Base-by-base conservation (phyloP, 2,888 invertebrate species). In the Drosophila emarginata region DNA sequence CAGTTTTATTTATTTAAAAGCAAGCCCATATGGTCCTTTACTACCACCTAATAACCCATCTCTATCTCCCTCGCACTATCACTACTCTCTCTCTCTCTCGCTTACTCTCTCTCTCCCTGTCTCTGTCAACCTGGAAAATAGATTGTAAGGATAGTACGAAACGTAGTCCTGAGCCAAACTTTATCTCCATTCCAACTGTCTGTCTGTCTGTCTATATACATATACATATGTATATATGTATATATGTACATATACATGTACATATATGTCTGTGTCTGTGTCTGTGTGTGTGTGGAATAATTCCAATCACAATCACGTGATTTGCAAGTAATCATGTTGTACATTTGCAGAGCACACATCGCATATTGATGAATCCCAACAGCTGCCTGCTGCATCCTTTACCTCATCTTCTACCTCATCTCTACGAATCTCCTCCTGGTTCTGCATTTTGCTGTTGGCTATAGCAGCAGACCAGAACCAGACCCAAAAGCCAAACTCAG, bases 291-390 rank as follows among this genome's bases (percentile, higher is more conserved):
- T 74, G 66, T 59, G 78, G 71, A 73, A 80, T 87, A 87, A 82
- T 85, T 69, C 80, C 76, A 76, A 76, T 72, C 79, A 81, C 77
- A 87, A 82, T 85, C 86, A 85, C 76, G 78, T 87, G 87, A 84
- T 84, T 84, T 84, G 87, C 84, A 84, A 87, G 87, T 87, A 84
- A 84, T 87, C 82, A 87, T 87, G 86, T 81, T 83, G 85, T 79
- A 81, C 85, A 84, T 75, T 80, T 78, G 68, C 72, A 84, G 69
- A 70, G 74, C 84, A 77, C 79, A 87, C 87, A 68, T 67, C 68
- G 82, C 84, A 83, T 83, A 87, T 87, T 83, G 87, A 83, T 83
- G 81, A 74, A 21, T 54, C 37, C 36, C 21, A 12, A 5, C 59
- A n/a, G 39, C 23, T 12, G 5, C 37, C 15, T 57, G 37, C 7